These are phyloP conservation scores for Antheraea mylitta DNA, from an alignment of 1,140 invertebrate species.

Conservation along the genomic window DNA sequence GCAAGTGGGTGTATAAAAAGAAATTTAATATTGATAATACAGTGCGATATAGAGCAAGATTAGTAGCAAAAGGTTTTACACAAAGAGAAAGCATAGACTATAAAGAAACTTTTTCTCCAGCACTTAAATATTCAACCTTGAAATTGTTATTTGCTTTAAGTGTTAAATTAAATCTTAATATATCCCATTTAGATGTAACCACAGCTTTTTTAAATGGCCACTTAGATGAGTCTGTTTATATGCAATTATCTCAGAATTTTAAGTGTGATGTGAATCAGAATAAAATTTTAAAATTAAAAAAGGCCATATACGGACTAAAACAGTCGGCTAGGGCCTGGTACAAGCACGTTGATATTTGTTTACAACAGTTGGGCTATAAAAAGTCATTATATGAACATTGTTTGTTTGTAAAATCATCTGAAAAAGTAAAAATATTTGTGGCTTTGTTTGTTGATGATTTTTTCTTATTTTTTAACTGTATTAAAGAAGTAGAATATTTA, in stretches of 20 bases:
- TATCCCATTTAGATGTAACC: slow-evolving; percentile 16
- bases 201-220: slow-evolving; percentile 17
- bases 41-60: slow-evolving; percentile 19
- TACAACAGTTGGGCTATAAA: slow-evolving; percentile 19
- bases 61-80: slow-evolving; percentile 21
- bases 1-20: slow-evolving; percentile 26
- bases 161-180: slow-evolving; percentile 11
- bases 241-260: slow-evolving; percentile 15
- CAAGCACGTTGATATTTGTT: slow-evolving; percentile 15
- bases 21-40: slow-evolving; percentile 16
- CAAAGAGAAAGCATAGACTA: slow-evolving; percentile 16
- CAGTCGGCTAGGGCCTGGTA: slow-evolving; percentile 20
- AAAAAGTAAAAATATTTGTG: slow-evolving; percentile 11
- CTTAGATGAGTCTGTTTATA: slow-evolving; percentile 15
- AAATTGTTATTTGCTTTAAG: slow-evolving; percentile 15
- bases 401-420: slow-evolving; percentile 16
- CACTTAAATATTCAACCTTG: slow-evolving; percentile 14
- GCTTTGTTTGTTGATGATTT: slow-evolving; percentile 16
- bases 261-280: background rate
- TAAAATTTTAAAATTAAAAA: slow-evolving; percentile 17
- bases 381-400: slow-evolving; percentile 23
- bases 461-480: slow-evolving; percentile 18
- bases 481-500: slow-evolving; percentile 9
- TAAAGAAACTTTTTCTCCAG: slow-evolving; percentile 16
- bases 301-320: slow-evolving; percentile 21